A percentile compares a stretch with the other conserved stretches of the same genome.
Conservation (phyloP, 2,888 invertebrate species). For the Thysanoteuthis rhombus region DNA sequence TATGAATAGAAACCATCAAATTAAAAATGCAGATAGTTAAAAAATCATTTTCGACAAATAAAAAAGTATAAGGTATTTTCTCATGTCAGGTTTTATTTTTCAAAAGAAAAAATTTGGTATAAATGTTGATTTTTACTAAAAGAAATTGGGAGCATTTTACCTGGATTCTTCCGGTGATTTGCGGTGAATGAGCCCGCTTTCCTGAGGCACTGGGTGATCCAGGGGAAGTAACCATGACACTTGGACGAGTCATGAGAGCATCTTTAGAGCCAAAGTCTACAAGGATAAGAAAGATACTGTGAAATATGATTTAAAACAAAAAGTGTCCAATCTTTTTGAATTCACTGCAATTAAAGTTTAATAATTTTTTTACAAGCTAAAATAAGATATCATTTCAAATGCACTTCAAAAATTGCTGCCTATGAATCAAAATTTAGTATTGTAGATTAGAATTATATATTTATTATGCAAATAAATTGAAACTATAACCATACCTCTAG, state of each 20-base stretch:
- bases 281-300: slow-evolving; percentile 60
- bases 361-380: not conserved
- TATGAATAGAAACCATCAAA: no score
- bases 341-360: not conserved
- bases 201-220: slow-evolving; percentile 81
- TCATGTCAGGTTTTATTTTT: no score
- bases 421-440: no score
- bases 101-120: not conserved
- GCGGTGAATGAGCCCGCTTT: slow-evolving; percentile 61
- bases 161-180: slow-evolving; percentile 85
- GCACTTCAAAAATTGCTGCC: no score
- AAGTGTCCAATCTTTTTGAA: not conserved
- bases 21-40: no score
- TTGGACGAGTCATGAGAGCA: slow-evolving; percentile 75
- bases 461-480: no score
- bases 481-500: no score
- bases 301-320: not conserved
- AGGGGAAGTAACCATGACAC: slow-evolving; percentile 92
- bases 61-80: no score
- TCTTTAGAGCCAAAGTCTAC: slow-evolving; percentile 70
- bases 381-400: not conserved
- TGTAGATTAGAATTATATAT: no score
- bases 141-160: slow-evolving; percentile 68
- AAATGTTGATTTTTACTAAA: not conserved
- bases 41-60: no score